phyloP scores from a whole-genome alignment of 2,113 vertebrate genomes.

The Paratilapia polleni region DNA sequence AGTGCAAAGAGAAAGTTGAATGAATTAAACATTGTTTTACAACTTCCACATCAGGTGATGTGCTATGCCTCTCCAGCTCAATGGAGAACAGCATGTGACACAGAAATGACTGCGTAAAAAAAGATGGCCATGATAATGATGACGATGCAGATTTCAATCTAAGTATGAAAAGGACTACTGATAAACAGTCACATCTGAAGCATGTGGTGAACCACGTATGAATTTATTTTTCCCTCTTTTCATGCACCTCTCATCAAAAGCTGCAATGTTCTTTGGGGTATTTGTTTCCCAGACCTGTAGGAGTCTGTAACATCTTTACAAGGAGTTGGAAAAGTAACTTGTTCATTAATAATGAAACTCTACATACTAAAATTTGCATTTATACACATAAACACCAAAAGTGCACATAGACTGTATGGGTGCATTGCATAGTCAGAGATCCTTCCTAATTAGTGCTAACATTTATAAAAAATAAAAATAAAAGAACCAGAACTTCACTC shows the following conservation, averaged over 20 bases:
- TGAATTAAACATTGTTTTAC: conserved; percentile 12
- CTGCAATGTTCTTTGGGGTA: not conserved
- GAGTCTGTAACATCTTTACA: not conserved
- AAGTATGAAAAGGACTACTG: conserved; percentile 20
- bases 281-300: not conserved
- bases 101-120: not conserved
- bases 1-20: conserved; percentile 23
- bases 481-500: not conserved
- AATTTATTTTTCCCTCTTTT: not conserved
- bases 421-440: no score
- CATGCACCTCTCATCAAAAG: not conserved
- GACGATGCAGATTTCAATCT: conserved; percentile 18
- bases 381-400: not conserved
- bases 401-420: no score
- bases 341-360: not conserved
- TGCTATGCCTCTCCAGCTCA: conserved; percentile 9
- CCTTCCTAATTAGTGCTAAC: no score
- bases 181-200: conserved; percentile 7
- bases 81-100: conserved; percentile 40
- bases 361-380: not conserved
- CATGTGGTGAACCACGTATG: conserved; percentile 11
- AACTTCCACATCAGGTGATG: conserved; percentile 35
- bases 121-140: not conserved
- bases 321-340: not conserved
- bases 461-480: no score